phyloP scores from a whole-genome alignment of 2,113 vertebrate genomes.

The Gorsachius goisagi region DNA sequence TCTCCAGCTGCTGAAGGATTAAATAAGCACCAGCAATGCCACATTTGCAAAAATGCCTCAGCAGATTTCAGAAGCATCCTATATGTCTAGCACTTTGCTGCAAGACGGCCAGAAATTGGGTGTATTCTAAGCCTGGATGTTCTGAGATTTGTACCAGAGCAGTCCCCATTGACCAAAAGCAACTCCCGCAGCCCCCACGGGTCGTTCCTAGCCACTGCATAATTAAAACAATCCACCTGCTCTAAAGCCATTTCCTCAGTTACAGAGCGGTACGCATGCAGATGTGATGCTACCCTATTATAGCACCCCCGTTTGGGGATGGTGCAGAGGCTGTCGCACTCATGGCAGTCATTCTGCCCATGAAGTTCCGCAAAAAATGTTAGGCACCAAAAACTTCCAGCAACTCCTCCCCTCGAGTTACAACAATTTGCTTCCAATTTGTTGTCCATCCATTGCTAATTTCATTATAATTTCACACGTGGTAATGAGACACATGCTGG shows the following conservation, averaged over 20 bases:
- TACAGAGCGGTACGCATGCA: neutral
- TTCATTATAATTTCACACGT: neutral
- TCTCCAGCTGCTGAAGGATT: neutral
- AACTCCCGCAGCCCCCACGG: neutral
- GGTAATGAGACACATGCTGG: neutral
- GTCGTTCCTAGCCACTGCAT: neutral
- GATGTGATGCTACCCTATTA: neutral
- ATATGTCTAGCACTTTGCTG: neutral
- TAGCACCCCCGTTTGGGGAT: neutral
- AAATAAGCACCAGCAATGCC: neutral
- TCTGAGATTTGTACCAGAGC: neutral
- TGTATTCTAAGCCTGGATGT: neutral
- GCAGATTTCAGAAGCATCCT: neutral
- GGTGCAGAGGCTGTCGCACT: neutral
- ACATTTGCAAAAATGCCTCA: neutral
- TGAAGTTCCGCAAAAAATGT: neutral
- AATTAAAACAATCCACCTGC: slow-evolving; percentile 22
- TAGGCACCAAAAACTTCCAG: neutral
- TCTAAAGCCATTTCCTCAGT: neutral
- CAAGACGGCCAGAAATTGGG: neutral
- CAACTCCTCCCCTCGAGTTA: neutral
- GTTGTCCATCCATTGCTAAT: neutral
- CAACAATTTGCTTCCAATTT: neutral
- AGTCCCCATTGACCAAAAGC: neutral
- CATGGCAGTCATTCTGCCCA: rapidly evolving